A percentile compares a stretch with the other conserved stretches of the same genome.
Evolutionary conservation across 2,888 invertebrate species (phyloP).

Genomic region (Celastrina argiolus): DNA sequence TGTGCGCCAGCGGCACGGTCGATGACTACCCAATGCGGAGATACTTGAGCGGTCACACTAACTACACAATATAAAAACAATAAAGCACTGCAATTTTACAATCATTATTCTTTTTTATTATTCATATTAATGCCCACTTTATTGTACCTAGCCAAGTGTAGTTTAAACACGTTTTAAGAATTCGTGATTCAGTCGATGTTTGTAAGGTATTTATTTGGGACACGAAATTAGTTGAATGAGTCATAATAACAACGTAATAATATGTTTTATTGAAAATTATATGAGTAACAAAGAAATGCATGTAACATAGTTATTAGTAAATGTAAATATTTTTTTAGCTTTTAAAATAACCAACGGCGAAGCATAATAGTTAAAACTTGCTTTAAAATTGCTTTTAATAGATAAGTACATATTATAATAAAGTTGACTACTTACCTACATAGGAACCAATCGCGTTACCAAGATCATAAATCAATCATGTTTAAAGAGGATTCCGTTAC

Average conservation of each 20-base stretch:
- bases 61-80: background rate
- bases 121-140: background rate
- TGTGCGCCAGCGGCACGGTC: constrained; percentile 62
- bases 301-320: background rate
- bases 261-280: background rate
- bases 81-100: background rate
- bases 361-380: too few species aligned
- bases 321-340: background rate
- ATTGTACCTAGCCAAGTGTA: background rate
- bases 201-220: background rate
- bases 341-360: too few species aligned
- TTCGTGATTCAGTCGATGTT: background rate
- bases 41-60: background rate
- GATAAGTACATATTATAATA: too few species aligned
- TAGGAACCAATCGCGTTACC: too few species aligned
- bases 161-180: background rate
- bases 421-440: too few species aligned
- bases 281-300: background rate
- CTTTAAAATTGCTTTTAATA: too few species aligned
- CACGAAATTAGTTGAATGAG: background rate
- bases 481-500: too few species aligned
- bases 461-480: too few species aligned
- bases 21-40: constrained; percentile 59
- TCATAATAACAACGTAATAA: background rate
- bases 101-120: background rate